phyloP scores from a whole-genome alignment of 2,797 vertebrate species.

The Takifugu rubripes region DNA sequence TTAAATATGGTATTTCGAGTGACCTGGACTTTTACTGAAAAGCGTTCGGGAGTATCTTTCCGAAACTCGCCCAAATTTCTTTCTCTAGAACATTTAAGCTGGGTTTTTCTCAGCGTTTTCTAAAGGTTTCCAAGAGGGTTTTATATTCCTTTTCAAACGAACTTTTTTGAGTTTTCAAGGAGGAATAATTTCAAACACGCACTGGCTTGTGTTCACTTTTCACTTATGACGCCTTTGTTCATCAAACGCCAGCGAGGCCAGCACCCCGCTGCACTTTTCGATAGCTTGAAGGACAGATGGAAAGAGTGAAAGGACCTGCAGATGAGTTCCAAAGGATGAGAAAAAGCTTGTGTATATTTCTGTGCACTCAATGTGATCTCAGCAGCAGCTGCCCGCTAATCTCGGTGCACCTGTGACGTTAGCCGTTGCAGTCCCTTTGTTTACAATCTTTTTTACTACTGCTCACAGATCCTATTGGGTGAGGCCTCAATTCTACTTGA shows the following conservation, averaged over 20 bases:
- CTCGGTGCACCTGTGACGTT: constrained; percentile 72
- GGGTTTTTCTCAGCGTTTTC: constrained; percentile 35
- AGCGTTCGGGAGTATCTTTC: constrained; percentile 6
- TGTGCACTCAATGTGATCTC: constrained; percentile 32
- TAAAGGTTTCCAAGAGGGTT: constrained; percentile 28
- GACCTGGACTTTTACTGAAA: constrained; percentile 36
- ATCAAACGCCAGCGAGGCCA: constrained; percentile 23
- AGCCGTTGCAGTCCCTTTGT: constrained; percentile 53
- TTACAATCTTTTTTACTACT: constrained; percentile 60
- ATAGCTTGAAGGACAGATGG: constrained; percentile 24
- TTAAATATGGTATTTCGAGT: no score
- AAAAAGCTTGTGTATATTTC: constrained; percentile 18
- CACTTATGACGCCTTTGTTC: constrained; percentile 31
- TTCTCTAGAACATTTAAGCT: constrained; percentile 20
- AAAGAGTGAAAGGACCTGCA: constrained; percentile 23
- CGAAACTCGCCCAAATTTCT: constrained; percentile 38
- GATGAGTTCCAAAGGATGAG: constrained; percentile 29
- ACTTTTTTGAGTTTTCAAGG: constrained; percentile 38
- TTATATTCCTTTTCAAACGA: constrained; percentile 34
- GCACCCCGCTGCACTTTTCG: not conserved
- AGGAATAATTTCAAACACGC: constrained; percentile 30
- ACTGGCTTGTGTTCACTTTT: constrained; percentile 11
- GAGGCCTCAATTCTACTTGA: constrained; percentile 45
- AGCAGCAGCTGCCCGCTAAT: constrained; percentile 73
- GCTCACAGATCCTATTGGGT: constrained; percentile 58